These are phyloP conservation scores for Labeo catla DNA, from an alignment of 2,113 vertebrate species.

Conservation along the genomic window DNA sequence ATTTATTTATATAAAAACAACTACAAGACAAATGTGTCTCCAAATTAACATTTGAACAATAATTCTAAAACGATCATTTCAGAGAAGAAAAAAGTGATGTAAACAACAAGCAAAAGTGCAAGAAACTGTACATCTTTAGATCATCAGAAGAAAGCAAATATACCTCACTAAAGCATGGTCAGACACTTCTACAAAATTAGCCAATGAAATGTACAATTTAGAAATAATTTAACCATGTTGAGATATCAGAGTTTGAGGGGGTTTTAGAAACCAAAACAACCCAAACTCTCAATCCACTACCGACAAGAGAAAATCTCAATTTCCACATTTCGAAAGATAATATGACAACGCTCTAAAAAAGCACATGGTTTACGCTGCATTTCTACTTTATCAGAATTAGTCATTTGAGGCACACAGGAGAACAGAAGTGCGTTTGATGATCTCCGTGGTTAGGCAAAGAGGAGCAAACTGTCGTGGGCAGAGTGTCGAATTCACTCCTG, in stretches of 20 bases:
- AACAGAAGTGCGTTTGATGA: slow-evolving; percentile 67
- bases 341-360: slow-evolving; percentile 45
- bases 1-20: slow-evolving; percentile 99
- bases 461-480: slow-evolving; percentile 60
- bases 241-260: slow-evolving; percentile 33
- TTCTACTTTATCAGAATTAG: slow-evolving; percentile 68
- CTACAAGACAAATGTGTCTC: slow-evolving; percentile 81
- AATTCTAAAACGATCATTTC: background rate
- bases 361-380: slow-evolving; percentile 51
- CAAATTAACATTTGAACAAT: slow-evolving; percentile 6
- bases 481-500: slow-evolving; percentile 54
- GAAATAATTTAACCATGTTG: background rate
- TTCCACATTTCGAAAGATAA: slow-evolving; percentile 47
- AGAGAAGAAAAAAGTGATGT: background rate
- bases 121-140: background rate
- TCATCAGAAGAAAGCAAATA: background rate
- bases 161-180: background rate
- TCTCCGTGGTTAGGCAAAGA: slow-evolving; percentile 62
- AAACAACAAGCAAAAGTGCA: background rate
- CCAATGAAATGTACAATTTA: background rate
- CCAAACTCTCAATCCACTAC: slow-evolving; percentile 26
- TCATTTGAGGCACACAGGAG: slow-evolving; percentile 64
- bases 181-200: background rate
- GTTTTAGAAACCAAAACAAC: slow-evolving; percentile 40
- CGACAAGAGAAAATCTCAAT: slow-evolving; percentile 32